Evolutionary conservation across 37 sponge, comb jelly and placozoan genomes (phyloP), one percentile per base, ranked within the genome.

Genomic region (Ephydatia muelleri): DNA sequence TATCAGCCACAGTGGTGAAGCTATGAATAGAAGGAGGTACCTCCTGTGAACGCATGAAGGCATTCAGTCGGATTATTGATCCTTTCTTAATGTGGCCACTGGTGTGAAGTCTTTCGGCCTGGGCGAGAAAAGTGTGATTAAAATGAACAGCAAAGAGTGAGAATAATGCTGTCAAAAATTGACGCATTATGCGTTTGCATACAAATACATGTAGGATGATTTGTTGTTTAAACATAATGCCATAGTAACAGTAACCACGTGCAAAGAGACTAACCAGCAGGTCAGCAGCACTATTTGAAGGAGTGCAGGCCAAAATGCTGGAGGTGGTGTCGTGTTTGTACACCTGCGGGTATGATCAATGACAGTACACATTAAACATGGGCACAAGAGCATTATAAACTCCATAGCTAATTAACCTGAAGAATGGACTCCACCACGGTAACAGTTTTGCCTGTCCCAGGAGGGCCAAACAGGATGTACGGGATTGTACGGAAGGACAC

Each of bases 401-500:
- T 13, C 27, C 5, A 12, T 30, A 12, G 2, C 49, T 28, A 25
- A 57, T 76, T 29, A 68, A 93, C 84, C 88, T 93, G 95, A 26
- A 94, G 77, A 28, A 94, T 94, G 23, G 92, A 83, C 79, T 94
- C 95, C 28, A 94, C 95, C n/a, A 94, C 30, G 11, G 95, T 94
- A 0, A 94, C 92, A 25, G 95, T 94, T 79, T 94, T 94, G 19
- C 95, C 95, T 33, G 95, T 94, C 2, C 95, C 95, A 38, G 95
- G 95, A 13, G 95, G 95, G 8, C 95, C 95, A 67, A 94, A 94
- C 49, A 94, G 77, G 13, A 94, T 36, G 73, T 94, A 94, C 29
- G 95, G 95, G 31, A 86, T 47, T n/a, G 95, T 91, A 13, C 89
- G 75, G 34, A 84, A 85, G 77, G 84, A 86, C 2, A 84, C 95